Evolutionary conservation across 1,140 invertebrate species (phyloP), one percentile per base, ranked within the genome.

Genomic region (Pseudomyrmex pallidus): DNA sequence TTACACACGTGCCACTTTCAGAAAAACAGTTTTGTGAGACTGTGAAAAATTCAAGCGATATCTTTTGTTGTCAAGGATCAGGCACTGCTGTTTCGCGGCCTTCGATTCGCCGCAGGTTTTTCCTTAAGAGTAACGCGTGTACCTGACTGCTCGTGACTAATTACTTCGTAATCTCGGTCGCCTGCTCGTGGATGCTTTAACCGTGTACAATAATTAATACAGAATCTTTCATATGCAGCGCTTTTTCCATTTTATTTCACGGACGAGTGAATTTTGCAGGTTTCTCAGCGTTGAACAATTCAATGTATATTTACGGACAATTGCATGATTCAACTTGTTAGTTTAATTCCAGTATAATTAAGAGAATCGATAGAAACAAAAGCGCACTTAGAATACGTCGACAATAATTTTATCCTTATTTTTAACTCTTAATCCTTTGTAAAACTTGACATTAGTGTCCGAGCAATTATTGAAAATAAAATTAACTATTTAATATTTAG

Each of bases 151-250:
- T 73, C 44, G 20, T 80, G 76, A 80, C 52, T 80, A 80, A 80
- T 80, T 80, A 73, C 66, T 68, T 52, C 9, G 76, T 68, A 72
- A 15, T 80, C 52, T 57, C 57, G 22, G 35, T 3, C 35, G 61
- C 54, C 59, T 62, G 15, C 59, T 57, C 17, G 74, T 66, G 48
- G 46, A 7, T 35, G 46, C 63, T 54, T 83, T 70, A 35, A 66
- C 54, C 20, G 13, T 70, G 50, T 63, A 74, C 35, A 35, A 7
- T 73, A 78, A 86, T 86, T 84, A 86, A 86, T 78, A 35, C 73
- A 84, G 62, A 77, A 67, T 61, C 74, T 77, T 77, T 86, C 82
- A 84, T 76, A 56, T n/a, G 17, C 59, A 61, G 66, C 62, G 66
- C 62, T 54, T 54, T 50, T 63, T 12, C 8, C 50, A 74, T 86